Conservation (phyloP, 2,888 invertebrate species). For the Pyrgus malvae region DNA sequence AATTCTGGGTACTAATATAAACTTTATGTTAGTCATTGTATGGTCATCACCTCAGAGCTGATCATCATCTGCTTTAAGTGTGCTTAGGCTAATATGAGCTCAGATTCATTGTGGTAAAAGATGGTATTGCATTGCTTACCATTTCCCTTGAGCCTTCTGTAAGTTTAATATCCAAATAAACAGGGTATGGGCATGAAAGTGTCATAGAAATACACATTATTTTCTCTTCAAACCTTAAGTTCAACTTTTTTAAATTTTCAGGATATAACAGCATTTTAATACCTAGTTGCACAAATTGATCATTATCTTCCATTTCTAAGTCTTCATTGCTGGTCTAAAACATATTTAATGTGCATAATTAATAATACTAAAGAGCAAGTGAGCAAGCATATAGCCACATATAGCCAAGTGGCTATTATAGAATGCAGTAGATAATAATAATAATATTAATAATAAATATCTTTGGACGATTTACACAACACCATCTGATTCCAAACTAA, state of each 20-base stretch:
- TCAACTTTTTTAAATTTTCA: constrained; percentile 44
- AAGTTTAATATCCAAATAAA: constrained; percentile 48
- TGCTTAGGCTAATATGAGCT: no score
- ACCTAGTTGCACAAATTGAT: constrained; percentile 48
- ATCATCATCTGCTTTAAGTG: no score
- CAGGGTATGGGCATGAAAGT: constrained; percentile 47
- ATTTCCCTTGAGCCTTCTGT: constrained; percentile 49
- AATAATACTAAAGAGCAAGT: background rate
- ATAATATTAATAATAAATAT: no score
- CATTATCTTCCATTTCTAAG: constrained; percentile 48
- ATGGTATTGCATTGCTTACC: constrained; percentile 49
- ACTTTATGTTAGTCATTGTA: no score
- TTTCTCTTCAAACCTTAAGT: constrained; percentile 37
- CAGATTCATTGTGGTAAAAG: no score
- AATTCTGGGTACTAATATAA: no score
- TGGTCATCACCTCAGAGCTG: no score
- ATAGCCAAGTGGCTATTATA: no score
- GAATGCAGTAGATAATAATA: no score
- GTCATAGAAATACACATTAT: constrained; percentile 42
- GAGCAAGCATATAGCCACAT: no score
- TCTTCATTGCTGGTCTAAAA: constrained; percentile 55
- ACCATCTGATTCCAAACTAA: no score
- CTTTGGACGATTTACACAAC: no score
- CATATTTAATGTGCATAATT: background rate
- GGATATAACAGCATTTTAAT: constrained; percentile 48